Percentiles rank a stretch among this genome's conserved stretches.
These are phyloP conservation scores for Myiopsitta monachus DNA, from an alignment of 2,113 vertebrate species.

Conservation along the genomic window DNA sequence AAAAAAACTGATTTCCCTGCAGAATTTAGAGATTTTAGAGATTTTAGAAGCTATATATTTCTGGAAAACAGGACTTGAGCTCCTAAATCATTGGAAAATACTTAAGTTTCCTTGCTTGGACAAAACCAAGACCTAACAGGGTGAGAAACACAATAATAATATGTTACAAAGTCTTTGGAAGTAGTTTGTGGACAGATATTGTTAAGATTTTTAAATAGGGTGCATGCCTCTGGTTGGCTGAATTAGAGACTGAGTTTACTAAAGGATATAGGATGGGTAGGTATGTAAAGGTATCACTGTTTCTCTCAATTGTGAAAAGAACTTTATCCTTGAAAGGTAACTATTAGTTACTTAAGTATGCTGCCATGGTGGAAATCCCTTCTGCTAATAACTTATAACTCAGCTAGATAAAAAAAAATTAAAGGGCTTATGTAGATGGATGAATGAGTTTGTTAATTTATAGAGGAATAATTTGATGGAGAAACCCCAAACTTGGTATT, in stretches of 20 bases:
- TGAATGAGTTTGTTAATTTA: background rate
- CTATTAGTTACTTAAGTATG: background rate
- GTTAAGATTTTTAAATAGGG: background rate
- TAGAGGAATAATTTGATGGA: background rate
- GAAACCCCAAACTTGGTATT: background rate
- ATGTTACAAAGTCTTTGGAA: background rate
- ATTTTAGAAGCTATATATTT: background rate
- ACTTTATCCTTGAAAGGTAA: background rate
- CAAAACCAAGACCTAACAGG: background rate
- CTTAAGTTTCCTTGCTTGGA: background rate
- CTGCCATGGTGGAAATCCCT: background rate
- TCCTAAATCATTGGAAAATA: background rate
- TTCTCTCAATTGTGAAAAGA: background rate
- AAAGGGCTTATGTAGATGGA: background rate
- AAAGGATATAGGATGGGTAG: background rate
- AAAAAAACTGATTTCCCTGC: background rate
- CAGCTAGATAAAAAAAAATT: background rate
- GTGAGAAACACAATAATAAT: background rate
- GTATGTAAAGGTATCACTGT: background rate
- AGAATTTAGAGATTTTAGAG: background rate
- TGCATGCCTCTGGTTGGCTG: background rate
- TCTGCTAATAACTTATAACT: background rate
- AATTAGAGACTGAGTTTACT: background rate
- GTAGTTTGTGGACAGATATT: background rate
- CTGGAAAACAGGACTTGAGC: background rate